Evolutionary conservation across 1,140 invertebrate genomes (phyloP), one percentile per base, ranked within the genome.

Genomic region (Ceratitis capitata): DNA sequence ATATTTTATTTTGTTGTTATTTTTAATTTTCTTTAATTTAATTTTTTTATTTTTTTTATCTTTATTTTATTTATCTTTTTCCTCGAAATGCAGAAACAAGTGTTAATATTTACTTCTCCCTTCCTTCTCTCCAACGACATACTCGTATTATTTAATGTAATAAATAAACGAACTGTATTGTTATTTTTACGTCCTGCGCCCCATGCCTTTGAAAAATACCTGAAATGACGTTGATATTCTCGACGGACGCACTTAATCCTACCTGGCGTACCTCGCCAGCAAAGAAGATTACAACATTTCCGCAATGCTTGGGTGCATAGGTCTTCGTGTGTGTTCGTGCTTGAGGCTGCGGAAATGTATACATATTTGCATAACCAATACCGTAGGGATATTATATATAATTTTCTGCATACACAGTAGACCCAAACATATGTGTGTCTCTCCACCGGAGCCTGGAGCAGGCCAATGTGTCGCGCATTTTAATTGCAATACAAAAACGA

Each of bases 171-270:
- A 39, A 69, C 39, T 69, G 61, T 69, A 69, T 35, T 69, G 61
- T 69, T 69, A 69, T 69, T 39, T n/a, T 78, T 45, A 45, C n/a
- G 29, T 23, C 16, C 51, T 53, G 61, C 32, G 23, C 26, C 69
- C 69, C 69, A 78, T 45, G 69, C 45, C 39, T 23, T n/a, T 78
- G 39, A 45, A 78, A 78, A 78, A 78, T 78, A 78, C n/a, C 69
- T 23, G 39, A 78, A 78, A 78, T 78, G 16, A 78, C 69, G 35
- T 45, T 42, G 69, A 78, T 39, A 78, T 78, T 78, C 69, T 45
- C 69, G 39, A 6, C 39, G 69, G 69, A 78, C 39, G 19, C 39
- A n/a, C n/a, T n/a, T 78, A 78, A 78, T 78, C 35, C 23, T n/a
- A 42, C 19, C n/a, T 78, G 69, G 39, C 69, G 32, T 1, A 39